These are phyloP conservation scores for Trichomycterus rosablanca DNA, from an alignment of 2,113 vertebrate genomes.

Conservation along the genomic window DNA sequence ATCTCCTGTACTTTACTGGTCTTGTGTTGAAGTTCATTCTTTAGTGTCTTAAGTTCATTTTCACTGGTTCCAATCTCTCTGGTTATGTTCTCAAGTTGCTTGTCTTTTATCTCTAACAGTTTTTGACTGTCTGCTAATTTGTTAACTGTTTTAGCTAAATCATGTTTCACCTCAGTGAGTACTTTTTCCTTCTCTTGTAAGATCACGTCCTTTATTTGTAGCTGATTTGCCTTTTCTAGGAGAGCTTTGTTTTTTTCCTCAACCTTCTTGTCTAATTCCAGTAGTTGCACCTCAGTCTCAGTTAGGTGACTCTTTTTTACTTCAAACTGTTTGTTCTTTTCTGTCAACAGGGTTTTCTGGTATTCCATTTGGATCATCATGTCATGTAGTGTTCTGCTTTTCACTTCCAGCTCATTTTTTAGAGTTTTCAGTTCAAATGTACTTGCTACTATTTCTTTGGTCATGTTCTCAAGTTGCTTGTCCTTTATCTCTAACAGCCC, in stretches of 20 bases:
- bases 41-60: too few species aligned
- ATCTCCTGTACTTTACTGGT: too few species aligned
- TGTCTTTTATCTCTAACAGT: too few species aligned
- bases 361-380: background rate
- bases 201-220: too few species aligned
- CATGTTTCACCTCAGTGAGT: too few species aligned
- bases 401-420: background rate
- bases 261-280: slow-evolving; percentile 4
- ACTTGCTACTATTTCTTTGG: slow-evolving; percentile 11
- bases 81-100: too few species aligned
- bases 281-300: background rate
- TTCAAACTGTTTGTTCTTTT: background rate
- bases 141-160: too few species aligned
- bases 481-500: background rate
- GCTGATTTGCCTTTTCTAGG: too few species aligned
- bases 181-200: too few species aligned
- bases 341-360: slow-evolving; percentile 4
- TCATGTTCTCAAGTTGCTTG: background rate
- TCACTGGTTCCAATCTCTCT: too few species aligned
- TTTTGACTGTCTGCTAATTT: too few species aligned
- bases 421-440: slow-evolving; percentile 2
- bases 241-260: background rate
- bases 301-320: slow-evolving; percentile 5
- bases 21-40: too few species aligned
- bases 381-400: background rate